Base-by-base conservation (phyloP, 2,113 vertebrate genomes). In the Chionomys nivalis region DNA sequence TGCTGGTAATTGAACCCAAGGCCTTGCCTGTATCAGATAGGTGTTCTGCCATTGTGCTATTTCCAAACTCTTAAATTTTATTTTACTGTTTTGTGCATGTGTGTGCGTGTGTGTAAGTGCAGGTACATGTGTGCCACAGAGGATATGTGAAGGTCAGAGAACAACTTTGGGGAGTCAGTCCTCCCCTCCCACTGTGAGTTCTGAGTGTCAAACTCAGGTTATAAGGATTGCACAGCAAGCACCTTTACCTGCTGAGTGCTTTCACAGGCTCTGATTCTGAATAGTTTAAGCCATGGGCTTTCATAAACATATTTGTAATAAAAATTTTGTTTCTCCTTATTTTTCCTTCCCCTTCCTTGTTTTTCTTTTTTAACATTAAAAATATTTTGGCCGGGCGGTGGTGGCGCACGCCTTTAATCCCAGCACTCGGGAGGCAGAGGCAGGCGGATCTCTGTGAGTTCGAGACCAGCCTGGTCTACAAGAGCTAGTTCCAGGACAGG, bases 231-330 rank as follows among this genome's bases (percentile, higher is more conserved):
- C 28, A 44, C 39, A 66, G 16, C n/a, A 44, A 86, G 16, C n/a
- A 42, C 39, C 39, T 66, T 66, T 26, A 47, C 82, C 26, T 31
- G 36, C 61, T 86, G 82, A 47, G 28, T 10, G 7, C 44, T 19
- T 39, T 79, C 17, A 39, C 26, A 66, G 39, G 13, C 42, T 31
- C 44, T 19, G 8, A 73, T 55, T 89, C 55, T 93, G 31, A 93
- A 91, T n/a, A 8, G 16, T 92, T 93, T 79, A 49, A 93, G 17
- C 39, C 73, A 86, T 0, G 14, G 11, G 12, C 11, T 86, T 94
- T 90, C 83, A 12, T 61, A 91, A 94, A 44, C 63, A 77, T 91
- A 76, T 89, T 94, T 91, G 39, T 44, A 83, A 16, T n/a, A 39
- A 94, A 88, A 19, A 70, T 26, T 39, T 91, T 13, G 44, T 77